Evolutionary conservation across 2,888 invertebrate species (phyloP).

Genomic region (Zhengitettix transpicula): DNA sequence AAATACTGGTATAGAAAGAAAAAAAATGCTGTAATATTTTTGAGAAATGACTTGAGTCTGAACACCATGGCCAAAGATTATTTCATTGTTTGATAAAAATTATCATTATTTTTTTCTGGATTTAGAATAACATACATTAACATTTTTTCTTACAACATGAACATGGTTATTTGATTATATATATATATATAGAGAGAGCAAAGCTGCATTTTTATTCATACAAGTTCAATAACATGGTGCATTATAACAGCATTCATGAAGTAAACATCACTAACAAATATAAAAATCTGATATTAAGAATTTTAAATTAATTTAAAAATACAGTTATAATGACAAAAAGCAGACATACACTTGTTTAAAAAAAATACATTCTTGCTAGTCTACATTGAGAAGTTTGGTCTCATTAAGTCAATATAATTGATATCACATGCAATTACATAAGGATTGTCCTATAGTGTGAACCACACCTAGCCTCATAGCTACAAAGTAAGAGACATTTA

Average conservation of each 20-base stretch:
- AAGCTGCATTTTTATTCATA: too few species aligned
- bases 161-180: too few species aligned
- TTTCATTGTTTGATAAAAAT: too few species aligned
- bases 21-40: too few species aligned
- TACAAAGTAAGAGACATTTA: constrained; percentile 3
- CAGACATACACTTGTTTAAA: constrained; percentile 8
- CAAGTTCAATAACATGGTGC: not conserved
- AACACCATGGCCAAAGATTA: too few species aligned
- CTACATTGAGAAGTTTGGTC: constrained; percentile 11
- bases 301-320: constrained; percentile 3
- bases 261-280: constrained; percentile 5
- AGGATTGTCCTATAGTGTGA: constrained; percentile 10
- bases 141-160: too few species aligned
- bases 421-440: constrained; percentile 11
- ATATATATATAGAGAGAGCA: too few species aligned
- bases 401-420: constrained; percentile 6
- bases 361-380: constrained; percentile 7
- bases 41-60: too few species aligned
- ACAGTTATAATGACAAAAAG: constrained; percentile 6
- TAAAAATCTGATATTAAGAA: constrained; percentile 7
- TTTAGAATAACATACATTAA: too few species aligned
- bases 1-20: too few species aligned
- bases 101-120: too few species aligned
- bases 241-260: not conserved
- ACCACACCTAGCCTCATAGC: not conserved